Evolutionary conservation across 2,113 vertebrate genomes (phyloP), one percentile per base, ranked within the genome.

Genomic region (Pterocles burchelli): DNA sequence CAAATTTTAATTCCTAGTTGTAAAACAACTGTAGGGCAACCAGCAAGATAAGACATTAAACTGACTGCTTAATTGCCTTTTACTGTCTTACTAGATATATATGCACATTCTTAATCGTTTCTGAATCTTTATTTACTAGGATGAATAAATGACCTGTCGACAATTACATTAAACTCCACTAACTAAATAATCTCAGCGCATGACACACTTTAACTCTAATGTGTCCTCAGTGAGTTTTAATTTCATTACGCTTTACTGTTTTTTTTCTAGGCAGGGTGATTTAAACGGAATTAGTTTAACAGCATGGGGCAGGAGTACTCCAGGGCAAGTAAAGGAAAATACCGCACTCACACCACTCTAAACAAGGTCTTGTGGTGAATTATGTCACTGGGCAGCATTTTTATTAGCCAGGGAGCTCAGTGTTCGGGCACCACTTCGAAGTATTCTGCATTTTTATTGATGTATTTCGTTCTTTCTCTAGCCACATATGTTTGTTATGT

Each of bases 1-100:
- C 99, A 99, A 98, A 99, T 99, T 99, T 99, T 99, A 99, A 99
- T 99, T 98, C 98, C 98, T 96, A 91, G 98, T 98, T 98, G 98
- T 99, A 99, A 99, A 99, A 99, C 98, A 98, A 97, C 97, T 95
- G 93, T 84, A 95, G 96, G 97, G 97, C 96, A 98, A 98, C 98
- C 98, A 98, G 97, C 94, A 97, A 98, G 98, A 98, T 98, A 98
- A 98, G 98, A 97, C 97, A 97, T 96, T 97, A 97, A 97, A 98
- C 94, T 98, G 97, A 98, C 96, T 98, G 91, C 97, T 98, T 98
- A 98, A 98, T 98, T 98, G 97, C 91, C 91, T 95, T 97, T 97
- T 98, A 97, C 97, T 97, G 96, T 96, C 96, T 92, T 73, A 54
- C 95, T 95, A 89, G 97, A 97, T 98, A 97, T 95, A 93, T 91